Evolutionary conservation across 2,797 vertebrate species (phyloP).

Genomic region (Adelosebastes latens): DNA sequence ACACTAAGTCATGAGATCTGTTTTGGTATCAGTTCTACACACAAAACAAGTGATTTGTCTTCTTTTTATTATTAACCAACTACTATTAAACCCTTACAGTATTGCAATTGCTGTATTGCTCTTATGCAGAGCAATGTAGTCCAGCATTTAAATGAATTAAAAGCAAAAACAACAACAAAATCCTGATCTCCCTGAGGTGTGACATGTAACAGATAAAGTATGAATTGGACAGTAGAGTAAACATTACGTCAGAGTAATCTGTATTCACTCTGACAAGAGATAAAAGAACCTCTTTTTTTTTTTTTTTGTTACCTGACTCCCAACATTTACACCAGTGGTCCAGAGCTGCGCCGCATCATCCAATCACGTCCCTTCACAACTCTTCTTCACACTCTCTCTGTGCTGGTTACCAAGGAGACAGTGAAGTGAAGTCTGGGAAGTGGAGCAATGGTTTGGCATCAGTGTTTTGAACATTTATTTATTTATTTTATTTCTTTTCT

Average conservation of each 20-base stretch:
- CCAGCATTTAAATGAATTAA: neutral
- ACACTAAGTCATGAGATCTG: neutral
- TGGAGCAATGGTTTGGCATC: constrained; percentile 71
- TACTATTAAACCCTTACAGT: neutral
- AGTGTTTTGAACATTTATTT: constrained; percentile 25
- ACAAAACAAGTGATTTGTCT: neutral
- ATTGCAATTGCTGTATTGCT: neutral
- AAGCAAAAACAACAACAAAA: neutral
- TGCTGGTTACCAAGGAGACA: constrained; percentile 82
- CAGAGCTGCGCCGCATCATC: constrained; percentile 64
- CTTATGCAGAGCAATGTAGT: neutral
- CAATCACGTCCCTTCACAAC: constrained; percentile 78
- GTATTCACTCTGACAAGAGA: constrained; percentile 34
- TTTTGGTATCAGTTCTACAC: neutral
- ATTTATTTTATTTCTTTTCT: constrained; percentile 37
- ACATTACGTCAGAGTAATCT: constrained; percentile 42
- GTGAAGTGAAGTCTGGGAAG: constrained; percentile 75
- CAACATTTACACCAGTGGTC: constrained; percentile 75
- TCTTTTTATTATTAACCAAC: neutral
- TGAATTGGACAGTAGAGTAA: neutral
- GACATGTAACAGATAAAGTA: neutral
- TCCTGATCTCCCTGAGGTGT: neutral
- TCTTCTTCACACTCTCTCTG: constrained; percentile 68
- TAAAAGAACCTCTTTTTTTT: constrained; percentile 26
- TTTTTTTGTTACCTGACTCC: constrained; percentile 64